phyloP scores from a whole-genome alignment of 2,888 invertebrate species.

The Sesamia inferens region DNA sequence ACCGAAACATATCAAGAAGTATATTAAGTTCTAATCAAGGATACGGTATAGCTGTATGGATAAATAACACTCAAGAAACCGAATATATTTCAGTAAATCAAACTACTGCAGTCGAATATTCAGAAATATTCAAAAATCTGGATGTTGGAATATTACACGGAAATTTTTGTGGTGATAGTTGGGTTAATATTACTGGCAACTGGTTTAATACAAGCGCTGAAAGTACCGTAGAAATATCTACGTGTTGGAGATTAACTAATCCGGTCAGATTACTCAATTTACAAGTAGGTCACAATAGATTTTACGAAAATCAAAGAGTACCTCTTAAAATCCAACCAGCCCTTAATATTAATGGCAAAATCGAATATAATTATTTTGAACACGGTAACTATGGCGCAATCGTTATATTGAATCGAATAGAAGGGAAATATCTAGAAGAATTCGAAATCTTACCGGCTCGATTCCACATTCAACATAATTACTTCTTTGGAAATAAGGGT shows the following conservation, averaged over 20 bases:
- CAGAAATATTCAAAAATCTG: slow-evolving; percentile 95
- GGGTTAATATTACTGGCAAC: slow-evolving; percentile 98
- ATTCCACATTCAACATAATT: slow-evolving; percentile 95
- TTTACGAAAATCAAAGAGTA: slow-evolving; percentile 93
- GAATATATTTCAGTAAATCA: slow-evolving; percentile 95
- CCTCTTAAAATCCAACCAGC: slow-evolving; percentile 95
- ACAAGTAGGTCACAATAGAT: slow-evolving; percentile 96
- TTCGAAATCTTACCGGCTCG: slow-evolving; percentile 93
- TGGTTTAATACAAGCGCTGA: slow-evolving; percentile 94
- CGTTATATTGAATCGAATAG: slow-evolving; percentile 94
- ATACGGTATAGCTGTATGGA: slow-evolving; percentile 96
- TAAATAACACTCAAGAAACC: slow-evolving; percentile 95
- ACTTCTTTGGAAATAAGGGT: slow-evolving; percentile 96
- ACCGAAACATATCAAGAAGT: slow-evolving; percentile 96
- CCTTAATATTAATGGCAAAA: slow-evolving; percentile 93
- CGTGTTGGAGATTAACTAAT: slow-evolving; percentile 93
- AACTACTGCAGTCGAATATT: slow-evolving; percentile 96
- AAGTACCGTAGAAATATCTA: slow-evolving; percentile 94
- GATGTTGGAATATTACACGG: slow-evolving; percentile 97
- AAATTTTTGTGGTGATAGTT: slow-evolving; percentile 96
- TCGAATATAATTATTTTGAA: slow-evolving; percentile 97
- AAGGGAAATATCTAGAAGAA: slow-evolving; percentile 92
- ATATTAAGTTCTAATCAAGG: slow-evolving; percentile 96
- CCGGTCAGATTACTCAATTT: slow-evolving; percentile 89
- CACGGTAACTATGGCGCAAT: slow-evolving; percentile 95